Percentiles rank a stretch among this genome's conserved stretches.
phyloP scores from a whole-genome alignment of 2,888 invertebrate species.

The Ganaspis brasiliensis region DNA sequence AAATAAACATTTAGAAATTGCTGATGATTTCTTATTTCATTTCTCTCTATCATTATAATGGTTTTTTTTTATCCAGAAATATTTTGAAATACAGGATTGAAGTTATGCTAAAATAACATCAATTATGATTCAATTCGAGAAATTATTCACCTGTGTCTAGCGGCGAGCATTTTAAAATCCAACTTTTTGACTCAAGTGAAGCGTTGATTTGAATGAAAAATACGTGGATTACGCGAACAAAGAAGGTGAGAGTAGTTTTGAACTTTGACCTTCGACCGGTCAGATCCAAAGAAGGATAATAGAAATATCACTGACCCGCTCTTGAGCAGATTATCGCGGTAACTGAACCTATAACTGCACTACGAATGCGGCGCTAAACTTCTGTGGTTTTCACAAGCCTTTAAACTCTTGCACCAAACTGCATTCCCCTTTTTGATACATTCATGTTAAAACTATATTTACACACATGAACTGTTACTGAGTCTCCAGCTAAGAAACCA shows the following conservation, averaged over 20 bases:
- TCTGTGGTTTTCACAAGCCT: conserved; percentile 13
- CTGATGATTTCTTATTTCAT: too few species aligned
- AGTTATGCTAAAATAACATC: too few species aligned
- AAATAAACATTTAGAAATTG: too few species aligned
- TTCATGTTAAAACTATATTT: conserved; percentile 63
- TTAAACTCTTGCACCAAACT: conserved; percentile 61
- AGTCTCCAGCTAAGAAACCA: conserved; percentile 60
- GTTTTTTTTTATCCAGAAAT: too few species aligned
- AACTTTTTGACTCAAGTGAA: conserved; percentile 30
- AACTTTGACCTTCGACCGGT: not conserved
- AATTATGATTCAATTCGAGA: not conserved
- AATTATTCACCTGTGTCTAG: conserved; percentile 72
- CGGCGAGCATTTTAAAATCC: conserved; percentile 68
- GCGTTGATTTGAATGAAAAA: conserved; percentile 1
- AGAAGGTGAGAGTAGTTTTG: not conserved
- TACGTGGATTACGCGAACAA: conserved; percentile 3
- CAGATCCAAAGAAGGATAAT: not conserved
- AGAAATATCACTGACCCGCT: conserved; percentile 40
- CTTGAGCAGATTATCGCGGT: conserved; percentile 41
- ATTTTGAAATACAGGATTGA: too few species aligned
- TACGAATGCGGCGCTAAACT: conserved; percentile 16
- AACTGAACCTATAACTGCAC: conserved; percentile 32
- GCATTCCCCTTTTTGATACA: conserved; percentile 71
- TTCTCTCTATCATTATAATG: too few species aligned
- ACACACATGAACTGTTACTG: conserved; percentile 61